A percentile compares a stretch with the other conserved stretches of the same genome.
phyloP scores from a whole-genome alignment of 2,797 vertebrate species.

The Halcyon badia region DNA sequence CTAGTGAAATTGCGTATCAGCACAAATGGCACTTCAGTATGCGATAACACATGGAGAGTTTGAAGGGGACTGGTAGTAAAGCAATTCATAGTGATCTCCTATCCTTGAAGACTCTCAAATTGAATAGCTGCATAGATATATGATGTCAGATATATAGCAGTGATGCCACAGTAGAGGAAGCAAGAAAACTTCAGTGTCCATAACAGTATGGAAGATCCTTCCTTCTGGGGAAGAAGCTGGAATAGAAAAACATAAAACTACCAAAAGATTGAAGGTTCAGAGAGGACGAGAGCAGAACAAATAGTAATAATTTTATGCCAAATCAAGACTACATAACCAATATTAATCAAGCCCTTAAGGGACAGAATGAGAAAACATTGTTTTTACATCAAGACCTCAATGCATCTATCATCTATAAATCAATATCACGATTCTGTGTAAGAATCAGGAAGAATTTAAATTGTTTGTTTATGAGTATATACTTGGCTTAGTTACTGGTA shows the following conservation, averaged over 20 bases:
- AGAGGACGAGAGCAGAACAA: background rate
- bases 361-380: background rate
- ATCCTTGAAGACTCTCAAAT: background rate
- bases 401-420: background rate
- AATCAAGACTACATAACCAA: background rate
- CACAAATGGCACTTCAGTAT: background rate
- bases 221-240: background rate
- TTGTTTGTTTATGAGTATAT: background rate
- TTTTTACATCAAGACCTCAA: background rate
- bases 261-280: background rate
- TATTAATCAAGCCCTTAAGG: background rate
- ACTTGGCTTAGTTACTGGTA: background rate
- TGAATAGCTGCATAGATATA: background rate
- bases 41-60: background rate
- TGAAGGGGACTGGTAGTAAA: background rate
- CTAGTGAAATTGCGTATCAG: background rate
- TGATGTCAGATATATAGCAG: background rate
- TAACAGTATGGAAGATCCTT: background rate
- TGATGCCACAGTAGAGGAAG: background rate
- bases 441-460: background rate
- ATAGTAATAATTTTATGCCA: background rate
- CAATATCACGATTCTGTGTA: background rate
- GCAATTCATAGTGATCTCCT: background rate
- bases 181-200: background rate
- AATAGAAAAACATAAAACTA: background rate